These are phyloP conservation scores for Acrobasis repandana DNA, from an alignment of 2,888 invertebrate genomes.

Conservation along the genomic window DNA sequence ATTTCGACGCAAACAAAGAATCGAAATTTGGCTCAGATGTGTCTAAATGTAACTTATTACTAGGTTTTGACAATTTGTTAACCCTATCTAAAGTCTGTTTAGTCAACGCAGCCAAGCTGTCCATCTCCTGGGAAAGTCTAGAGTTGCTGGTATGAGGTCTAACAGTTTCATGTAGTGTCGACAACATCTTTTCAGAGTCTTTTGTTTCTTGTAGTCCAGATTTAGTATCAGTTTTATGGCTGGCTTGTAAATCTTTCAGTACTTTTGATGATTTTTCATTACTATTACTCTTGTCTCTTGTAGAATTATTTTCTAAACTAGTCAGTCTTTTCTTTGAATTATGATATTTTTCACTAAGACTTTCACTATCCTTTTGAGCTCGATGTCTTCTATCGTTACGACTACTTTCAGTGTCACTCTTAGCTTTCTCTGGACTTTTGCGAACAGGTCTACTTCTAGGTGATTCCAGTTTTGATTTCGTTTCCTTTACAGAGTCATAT, in stretches of 20 bases:
- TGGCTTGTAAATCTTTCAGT: conserved; percentile 54
- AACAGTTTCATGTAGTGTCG: conserved; percentile 73
- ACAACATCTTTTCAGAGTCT: conserved; percentile 59
- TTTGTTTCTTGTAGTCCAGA: conserved; percentile 55
- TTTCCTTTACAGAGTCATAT: conserved; percentile 59
- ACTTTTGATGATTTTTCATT: conserved; percentile 63
- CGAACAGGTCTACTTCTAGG: conserved; percentile 52
- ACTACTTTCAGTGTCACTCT: conserved; percentile 69
- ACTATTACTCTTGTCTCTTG: conserved; percentile 66
- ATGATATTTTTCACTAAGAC: conserved; percentile 79
- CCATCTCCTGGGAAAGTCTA: conserved; percentile 83
- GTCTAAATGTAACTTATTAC: conserved; percentile 73
- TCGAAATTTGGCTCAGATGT: conserved; percentile 64
- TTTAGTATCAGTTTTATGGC: conserved; percentile 53
- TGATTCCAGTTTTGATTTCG: conserved; percentile 59
- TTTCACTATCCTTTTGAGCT: conserved; percentile 78
- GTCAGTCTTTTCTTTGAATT: conserved; percentile 82
- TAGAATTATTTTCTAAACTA: conserved; percentile 78
- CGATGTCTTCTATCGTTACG: conserved; percentile 73
- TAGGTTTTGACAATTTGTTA: conserved; percentile 83
- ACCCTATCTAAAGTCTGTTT: conserved; percentile 87
- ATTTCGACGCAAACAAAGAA: conserved; percentile 61
- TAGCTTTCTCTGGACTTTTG: conserved; percentile 71
- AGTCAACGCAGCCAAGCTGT: conserved; percentile 85
- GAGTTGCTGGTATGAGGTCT: conserved; percentile 67